phyloP scores from a whole-genome alignment of 2,113 vertebrate genomes.

The Hemichromis elongatus region DNA sequence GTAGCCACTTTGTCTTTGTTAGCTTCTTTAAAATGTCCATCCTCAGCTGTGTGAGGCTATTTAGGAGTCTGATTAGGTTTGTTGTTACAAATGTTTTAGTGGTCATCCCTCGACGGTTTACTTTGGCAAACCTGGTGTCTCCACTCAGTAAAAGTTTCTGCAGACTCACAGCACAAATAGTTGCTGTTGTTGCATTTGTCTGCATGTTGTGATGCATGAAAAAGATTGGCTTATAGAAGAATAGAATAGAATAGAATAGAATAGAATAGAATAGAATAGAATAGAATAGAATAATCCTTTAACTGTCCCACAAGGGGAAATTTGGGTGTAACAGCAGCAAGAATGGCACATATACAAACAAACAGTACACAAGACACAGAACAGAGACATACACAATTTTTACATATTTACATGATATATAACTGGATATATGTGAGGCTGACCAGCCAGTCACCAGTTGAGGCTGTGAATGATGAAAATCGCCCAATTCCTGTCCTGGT shows the following conservation, averaged over 20 bases:
- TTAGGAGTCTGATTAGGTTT: not conserved
- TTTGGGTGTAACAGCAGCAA: too few species aligned
- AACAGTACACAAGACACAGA: too few species aligned
- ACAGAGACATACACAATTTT: too few species aligned
- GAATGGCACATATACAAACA: too few species aligned
- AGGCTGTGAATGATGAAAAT: not conserved
- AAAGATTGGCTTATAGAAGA: not conserved
- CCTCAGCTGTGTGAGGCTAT: not conserved
- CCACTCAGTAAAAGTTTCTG: not conserved
- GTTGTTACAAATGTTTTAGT: not conserved
- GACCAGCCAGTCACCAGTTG: not conserved
- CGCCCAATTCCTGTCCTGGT: not conserved
- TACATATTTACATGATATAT: too few species aligned
- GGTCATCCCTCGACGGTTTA: not conserved
- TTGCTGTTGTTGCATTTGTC: not conserved
- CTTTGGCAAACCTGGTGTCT: not conserved
- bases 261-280: too few species aligned
- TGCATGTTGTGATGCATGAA: not conserved
- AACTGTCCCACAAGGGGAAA: too few species aligned
- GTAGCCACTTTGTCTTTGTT: not conserved
- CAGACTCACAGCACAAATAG: not conserved
- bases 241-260: too few species aligned
- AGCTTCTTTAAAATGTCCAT: not conserved
- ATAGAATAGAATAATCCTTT: too few species aligned
- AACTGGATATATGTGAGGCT: not conserved